phyloP scores from a whole-genome alignment of 2,113 vertebrate species.

The Procavia capensis region DNA sequence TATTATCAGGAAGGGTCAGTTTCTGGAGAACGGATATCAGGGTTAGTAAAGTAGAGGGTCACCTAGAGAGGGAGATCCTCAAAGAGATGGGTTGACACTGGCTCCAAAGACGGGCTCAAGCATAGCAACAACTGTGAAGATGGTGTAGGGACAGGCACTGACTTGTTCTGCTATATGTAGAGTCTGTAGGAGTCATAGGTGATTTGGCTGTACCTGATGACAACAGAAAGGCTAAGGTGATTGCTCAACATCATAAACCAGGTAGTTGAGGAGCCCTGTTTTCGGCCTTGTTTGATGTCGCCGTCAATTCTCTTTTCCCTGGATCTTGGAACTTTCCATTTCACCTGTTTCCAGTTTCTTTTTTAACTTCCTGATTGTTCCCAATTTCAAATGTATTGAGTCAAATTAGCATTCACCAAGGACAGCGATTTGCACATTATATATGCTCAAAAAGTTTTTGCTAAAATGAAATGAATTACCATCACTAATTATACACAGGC shows the following conservation, averaged over 20 bases:
- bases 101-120: too few species aligned
- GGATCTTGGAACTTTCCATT: not conserved
- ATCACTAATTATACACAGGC: not conserved
- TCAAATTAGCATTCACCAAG: not conserved
- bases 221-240: not conserved
- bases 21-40: too few species aligned
- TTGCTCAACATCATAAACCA: not conserved
- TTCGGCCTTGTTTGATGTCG: not conserved
- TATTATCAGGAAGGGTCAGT: too few species aligned
- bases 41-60: too few species aligned
- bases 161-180: too few species aligned
- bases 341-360: not conserved
- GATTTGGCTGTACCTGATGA: too few species aligned
- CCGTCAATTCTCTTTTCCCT: not conserved
- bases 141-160: too few species aligned
- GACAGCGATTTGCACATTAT: not conserved
- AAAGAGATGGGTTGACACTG: too few species aligned
- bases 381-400: not conserved
- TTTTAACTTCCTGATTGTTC: not conserved
- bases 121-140: too few species aligned
- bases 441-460: not conserved
- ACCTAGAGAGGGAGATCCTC: too few species aligned
- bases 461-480: not conserved
- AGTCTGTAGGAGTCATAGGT: too few species aligned
- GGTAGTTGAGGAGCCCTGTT: not conserved